phyloP scores from a whole-genome alignment of 2,113 vertebrate genomes.

The Mus spicilegus region DNA sequence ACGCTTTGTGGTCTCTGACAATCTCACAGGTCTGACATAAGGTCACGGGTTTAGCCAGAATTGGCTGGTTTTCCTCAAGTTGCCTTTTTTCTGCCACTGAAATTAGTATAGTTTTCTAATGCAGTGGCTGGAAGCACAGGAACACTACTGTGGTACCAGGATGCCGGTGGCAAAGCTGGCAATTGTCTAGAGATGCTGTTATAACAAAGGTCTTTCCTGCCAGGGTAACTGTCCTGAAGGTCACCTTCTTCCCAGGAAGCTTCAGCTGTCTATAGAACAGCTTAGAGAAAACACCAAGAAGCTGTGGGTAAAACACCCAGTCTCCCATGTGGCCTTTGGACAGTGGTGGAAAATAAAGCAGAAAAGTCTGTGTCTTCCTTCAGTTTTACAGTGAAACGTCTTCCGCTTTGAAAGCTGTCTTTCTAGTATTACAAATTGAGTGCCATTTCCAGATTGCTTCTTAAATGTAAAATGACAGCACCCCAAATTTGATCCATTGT shows the following conservation, averaged over 20 bases:
- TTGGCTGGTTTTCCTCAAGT: neutral
- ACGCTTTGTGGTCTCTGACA: neutral
- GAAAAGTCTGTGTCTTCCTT: conserved; percentile 62
- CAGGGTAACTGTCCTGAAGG: neutral
- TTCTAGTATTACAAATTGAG: conserved; percentile 40
- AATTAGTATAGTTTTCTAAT: neutral
- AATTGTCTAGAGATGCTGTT: neutral
- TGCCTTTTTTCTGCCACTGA: neutral
- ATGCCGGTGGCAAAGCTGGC: neutral
- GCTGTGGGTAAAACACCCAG: conserved; percentile 63
- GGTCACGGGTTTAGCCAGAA: neutral
- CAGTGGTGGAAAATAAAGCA: conserved; percentile 76
- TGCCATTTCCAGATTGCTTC: conserved; percentile 71
- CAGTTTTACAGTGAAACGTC: conserved; percentile 56
- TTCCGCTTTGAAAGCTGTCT: conserved; percentile 72
- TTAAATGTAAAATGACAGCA: conserved; percentile 73
- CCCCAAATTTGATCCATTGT: conserved; percentile 73
- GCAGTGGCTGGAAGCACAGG: neutral
- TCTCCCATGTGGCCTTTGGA: conserved; percentile 75
- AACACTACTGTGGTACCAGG: neutral
- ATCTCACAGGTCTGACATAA: neutral
- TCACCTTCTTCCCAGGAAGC: neutral
- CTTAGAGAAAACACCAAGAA: conserved; percentile 55
- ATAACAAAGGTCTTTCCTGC: neutral
- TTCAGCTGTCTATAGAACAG: neutral